Conservation (phyloP, 2,113 vertebrate genomes). For the Vombatus ursinus region DNA sequence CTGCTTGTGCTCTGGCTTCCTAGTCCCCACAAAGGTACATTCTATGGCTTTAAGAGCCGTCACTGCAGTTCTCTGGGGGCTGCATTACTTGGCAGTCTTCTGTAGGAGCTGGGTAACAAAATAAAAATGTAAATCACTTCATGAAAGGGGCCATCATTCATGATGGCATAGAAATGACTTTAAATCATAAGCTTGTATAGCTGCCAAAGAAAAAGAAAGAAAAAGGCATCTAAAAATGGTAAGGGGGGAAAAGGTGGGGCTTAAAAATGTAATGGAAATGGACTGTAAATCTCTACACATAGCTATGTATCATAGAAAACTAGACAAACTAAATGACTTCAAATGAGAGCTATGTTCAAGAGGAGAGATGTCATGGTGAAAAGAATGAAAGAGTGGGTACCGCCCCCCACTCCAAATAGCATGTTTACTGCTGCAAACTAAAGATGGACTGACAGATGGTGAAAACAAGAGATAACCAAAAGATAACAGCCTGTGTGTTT, state of each 20-base stretch:
- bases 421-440: neutral
- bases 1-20: no score
- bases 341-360: neutral
- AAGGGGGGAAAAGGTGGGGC: slow-evolving; percentile 17
- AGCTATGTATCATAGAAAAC: slow-evolving; percentile 19
- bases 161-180: slow-evolving; percentile 36
- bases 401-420: neutral
- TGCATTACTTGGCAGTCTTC: neutral
- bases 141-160: slow-evolving; percentile 33
- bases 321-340: neutral
- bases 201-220: slow-evolving; percentile 26
- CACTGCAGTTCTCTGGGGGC: neutral
- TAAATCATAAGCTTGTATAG: slow-evolving; percentile 25
- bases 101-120: neutral
- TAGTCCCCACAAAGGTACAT: neutral
- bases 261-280: slow-evolving; percentile 19
- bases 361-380: fast-evolving
- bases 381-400: neutral
- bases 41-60: neutral
- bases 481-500: neutral
- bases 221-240: slow-evolving; percentile 30
- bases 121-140: neutral
- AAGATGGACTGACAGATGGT: neutral
- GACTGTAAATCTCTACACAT: slow-evolving; percentile 48
- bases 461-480: neutral